These are phyloP conservation scores for Pluvialis apricaria DNA, from an alignment of 2,113 vertebrate genomes.

Conservation along the genomic window DNA sequence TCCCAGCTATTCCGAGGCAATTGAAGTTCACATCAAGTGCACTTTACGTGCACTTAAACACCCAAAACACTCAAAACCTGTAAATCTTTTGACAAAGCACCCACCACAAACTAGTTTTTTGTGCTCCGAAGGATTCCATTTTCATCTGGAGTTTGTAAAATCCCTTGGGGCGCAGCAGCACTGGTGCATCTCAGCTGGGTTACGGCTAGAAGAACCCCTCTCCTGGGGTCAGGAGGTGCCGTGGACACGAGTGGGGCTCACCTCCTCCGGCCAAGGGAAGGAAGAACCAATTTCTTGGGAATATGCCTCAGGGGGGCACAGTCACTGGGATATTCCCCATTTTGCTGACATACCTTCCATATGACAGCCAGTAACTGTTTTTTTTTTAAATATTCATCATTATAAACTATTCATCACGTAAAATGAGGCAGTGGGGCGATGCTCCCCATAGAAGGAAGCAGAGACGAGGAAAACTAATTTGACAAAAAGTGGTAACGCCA, in stretches of 20 bases:
- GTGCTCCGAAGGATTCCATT: background rate
- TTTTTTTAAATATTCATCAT: background rate
- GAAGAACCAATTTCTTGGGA: background rate
- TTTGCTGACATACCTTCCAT: background rate
- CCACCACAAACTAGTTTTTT: background rate
- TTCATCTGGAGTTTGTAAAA: background rate
- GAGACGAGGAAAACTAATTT: background rate
- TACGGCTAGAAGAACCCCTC: rapidly evolving
- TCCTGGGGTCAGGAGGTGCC: background rate
- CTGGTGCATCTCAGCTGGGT: background rate
- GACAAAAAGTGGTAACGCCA: background rate
- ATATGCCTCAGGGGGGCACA: background rate
- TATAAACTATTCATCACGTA: background rate
- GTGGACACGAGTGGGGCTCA: rapidly evolving
- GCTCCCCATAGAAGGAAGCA: background rate
- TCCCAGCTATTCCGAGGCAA: background rate
- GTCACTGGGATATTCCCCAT: background rate
- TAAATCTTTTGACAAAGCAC: background rate
- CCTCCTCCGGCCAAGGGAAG: too few species aligned
- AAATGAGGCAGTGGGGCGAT: background rate
- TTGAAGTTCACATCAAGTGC: background rate
- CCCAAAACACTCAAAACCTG: background rate
- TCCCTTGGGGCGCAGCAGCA: background rate
- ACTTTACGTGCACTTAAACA: background rate
- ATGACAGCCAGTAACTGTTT: background rate